Evolutionary conservation across 2,888 invertebrate genomes (phyloP), one percentile per base, ranked within the genome.

Genomic region (Agonum fuliginosum): DNA sequence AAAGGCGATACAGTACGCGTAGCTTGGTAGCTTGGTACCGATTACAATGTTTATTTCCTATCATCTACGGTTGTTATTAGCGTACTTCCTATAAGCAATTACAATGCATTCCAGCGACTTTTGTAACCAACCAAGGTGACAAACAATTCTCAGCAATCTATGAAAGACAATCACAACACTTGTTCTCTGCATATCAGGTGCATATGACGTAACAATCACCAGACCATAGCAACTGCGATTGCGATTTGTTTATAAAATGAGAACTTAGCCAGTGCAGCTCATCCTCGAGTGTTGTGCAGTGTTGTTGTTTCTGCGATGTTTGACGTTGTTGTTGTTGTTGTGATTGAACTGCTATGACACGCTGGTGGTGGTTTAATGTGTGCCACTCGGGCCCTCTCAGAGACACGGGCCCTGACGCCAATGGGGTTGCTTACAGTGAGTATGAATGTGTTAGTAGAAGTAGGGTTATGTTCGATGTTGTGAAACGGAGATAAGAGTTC

Each of bases 331-430:
- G 43, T 46, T 46, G 46, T 46, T 46, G 46, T 17, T 46, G 46
- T 46, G 6, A 12, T 12, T 46, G 46, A 2, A 14, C 17, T 17
- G 58, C 87, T 84, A 90, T 91, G 87, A 91, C 91, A 82, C 89
- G 91, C 80, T 91, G 91, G 91, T 91, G 91, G 91, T 88, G 91
- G 84, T 86, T 91, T 83, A 91, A 91, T 84, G 87, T 90, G 84
- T 91, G 91, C 89, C 90, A 89, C 82, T 89, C 89, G 81, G 86
- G 86, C 83, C 84, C 83, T 88, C 81, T 90, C 87, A 83, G 87
- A 86, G 78, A 88, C 87, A 79, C 85, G 83, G 74, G 81, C 12
- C 27, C 14, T 54, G 22, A 41, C 46, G 14, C 46, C 27, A 37
- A 67, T 41, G 22, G 34, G 34, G 30, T 34, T 17, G 14, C 75